A percentile compares a stretch with the other conserved stretches of the same genome.
These are phyloP conservation scores for Euthynnus affinis DNA, from an alignment of 2,797 vertebrate genomes.

Conservation along the genomic window DNA sequence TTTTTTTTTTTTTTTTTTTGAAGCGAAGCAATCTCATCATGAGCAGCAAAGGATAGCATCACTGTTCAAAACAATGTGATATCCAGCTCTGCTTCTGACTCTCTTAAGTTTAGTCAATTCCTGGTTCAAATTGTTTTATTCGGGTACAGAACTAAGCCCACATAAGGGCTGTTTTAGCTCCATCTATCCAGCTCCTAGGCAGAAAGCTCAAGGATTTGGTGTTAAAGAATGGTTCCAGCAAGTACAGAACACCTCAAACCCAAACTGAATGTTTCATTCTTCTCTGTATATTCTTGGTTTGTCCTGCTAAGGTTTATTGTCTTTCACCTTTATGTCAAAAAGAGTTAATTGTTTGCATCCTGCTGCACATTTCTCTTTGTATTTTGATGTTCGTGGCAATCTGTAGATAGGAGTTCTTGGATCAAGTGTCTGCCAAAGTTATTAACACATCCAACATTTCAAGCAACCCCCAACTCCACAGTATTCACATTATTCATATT, in stretches of 20 bases:
- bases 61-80: too few species aligned
- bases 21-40: too few species aligned
- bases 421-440: neutral
- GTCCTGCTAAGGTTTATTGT: neutral
- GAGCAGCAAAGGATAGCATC: too few species aligned
- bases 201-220: neutral
- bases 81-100: too few species aligned
- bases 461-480: neutral
- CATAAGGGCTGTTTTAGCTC: neutral
- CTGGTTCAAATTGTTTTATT: neutral
- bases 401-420: neutral
- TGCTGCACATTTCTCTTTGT: neutral
- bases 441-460: neutral
- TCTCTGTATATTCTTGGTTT: neutral
- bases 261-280: conserved; percentile 3
- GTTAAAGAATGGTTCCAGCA: neutral
- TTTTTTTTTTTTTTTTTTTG: too few species aligned
- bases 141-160: neutral
- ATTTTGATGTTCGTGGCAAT: neutral
- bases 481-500: conserved; percentile 31
- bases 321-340: neutral
- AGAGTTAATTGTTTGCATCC: neutral
- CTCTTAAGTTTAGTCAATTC: neutral
- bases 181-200: neutral
- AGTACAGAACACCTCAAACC: neutral